Evolutionary conservation across 2,113 vertebrate genomes (phyloP).

Genomic region (Lethenteron camtschaticum): DNA sequence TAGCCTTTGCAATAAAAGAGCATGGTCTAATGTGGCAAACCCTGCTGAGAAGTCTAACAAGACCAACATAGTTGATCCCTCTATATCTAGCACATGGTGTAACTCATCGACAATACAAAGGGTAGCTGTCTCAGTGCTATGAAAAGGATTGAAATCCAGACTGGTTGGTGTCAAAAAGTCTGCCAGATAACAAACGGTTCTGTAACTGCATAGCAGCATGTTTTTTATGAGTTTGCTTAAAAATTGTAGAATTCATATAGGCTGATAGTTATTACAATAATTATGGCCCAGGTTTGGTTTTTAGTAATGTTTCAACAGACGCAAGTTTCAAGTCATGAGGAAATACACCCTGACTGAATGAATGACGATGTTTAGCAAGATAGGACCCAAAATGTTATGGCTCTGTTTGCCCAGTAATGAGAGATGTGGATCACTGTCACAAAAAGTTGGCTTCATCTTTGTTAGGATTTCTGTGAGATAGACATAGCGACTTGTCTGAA

Average conservation of each 20-base stretch:
- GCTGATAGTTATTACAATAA: neutral
- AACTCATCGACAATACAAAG: neutral
- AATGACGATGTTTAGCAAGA: neutral
- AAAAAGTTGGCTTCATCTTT: slow-evolving; percentile 6
- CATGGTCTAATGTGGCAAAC: neutral
- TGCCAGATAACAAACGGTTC: neutral
- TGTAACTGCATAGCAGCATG: neutral
- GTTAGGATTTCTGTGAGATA: neutral
- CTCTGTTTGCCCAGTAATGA: slow-evolving; percentile 4
- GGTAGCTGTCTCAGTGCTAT: neutral
- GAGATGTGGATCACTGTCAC: slow-evolving; percentile 3
- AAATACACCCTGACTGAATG: slow-evolving; percentile 1
- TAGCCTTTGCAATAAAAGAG: neutral
- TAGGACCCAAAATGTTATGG: neutral
- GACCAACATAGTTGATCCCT: neutral
- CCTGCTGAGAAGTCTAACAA: slow-evolving; percentile 2
- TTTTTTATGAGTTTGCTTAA: neutral
- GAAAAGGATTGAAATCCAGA: neutral
- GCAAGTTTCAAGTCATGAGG: slow-evolving; percentile 6
- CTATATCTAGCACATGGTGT: neutral
- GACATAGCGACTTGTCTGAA: slow-evolving; percentile 2
- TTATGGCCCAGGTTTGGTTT: slow-evolving; percentile 2
- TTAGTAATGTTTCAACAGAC: neutral
- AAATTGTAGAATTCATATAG: neutral
- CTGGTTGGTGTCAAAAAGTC: slow-evolving; percentile 6